Base-by-base conservation (phyloP, 2,888 invertebrate species). In the Drosophila ezoana region DNA sequence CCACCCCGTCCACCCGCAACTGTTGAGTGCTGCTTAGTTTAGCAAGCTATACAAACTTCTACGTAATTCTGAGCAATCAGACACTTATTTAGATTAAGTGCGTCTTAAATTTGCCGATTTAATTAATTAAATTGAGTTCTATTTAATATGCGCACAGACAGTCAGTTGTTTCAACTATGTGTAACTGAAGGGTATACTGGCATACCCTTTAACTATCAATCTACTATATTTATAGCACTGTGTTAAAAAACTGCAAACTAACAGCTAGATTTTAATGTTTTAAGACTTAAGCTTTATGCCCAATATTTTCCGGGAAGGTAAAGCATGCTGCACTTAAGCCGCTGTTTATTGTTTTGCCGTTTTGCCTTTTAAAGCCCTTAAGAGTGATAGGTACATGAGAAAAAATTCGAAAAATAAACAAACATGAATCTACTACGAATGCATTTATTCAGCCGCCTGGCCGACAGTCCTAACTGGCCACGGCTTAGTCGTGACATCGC, bases 101-200 rank as follows among this genome's bases (percentile, higher is more conserved):
- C 58, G 60, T 59, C 63, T 64, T 73, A 56, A 76, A 79, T 66
- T 73, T 64, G 47, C 48, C 44, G 53, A 70, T 69, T 77, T 87
- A 85, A 85, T 89, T 89, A 87, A 89, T 82, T 75, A 77, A 89
- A 89, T 72, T 82, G 63, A 75, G 59, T 75, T 76, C 43, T 61
- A 61, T 68, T 58, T 70, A 49, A 71, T 66, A 51, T 49, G 57
- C 18, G 11, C 11, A 16, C 48, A 18, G n/a, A 6, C 8, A 8
- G 23, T 23, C 23, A 8, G 23, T 23, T 6, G 6, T 8, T 23
- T 8, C 56, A 10, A 47, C 33, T 41, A 20, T 6, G 32, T 2
- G 5, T 23, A 32, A 43, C 35, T 48, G 6, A 41, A 40, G 14
- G 41, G 9, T 9, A 11, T n/a, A 9, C 3, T 8, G 8, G 8